These are phyloP conservation scores for Cheilosia pagana DNA, from an alignment of 2,888 invertebrate genomes.

Conservation along the genomic window DNA sequence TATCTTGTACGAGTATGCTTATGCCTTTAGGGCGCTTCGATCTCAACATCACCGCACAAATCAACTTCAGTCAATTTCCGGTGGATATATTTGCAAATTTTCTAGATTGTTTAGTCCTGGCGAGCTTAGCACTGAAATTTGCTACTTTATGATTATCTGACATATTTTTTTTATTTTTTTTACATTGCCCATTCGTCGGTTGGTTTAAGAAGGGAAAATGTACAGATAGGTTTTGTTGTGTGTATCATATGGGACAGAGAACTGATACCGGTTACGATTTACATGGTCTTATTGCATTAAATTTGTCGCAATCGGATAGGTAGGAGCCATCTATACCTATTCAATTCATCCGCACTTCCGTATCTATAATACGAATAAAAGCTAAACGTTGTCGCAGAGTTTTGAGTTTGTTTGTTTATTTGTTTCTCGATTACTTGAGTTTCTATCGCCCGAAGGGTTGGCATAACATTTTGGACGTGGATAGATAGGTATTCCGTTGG, in stretches of 20 bases:
- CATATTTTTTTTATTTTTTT: not conserved
- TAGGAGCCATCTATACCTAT: not conserved
- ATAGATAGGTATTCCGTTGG: too few species aligned
- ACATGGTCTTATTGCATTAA: not conserved
- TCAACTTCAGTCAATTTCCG: conserved; percentile 73
- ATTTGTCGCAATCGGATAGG: not conserved
- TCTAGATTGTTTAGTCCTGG: conserved; percentile 63
- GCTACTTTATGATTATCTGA: conserved; percentile 31
- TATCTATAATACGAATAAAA: too few species aligned
- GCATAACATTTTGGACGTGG: too few species aligned
- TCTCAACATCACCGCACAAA: conserved; percentile 54
- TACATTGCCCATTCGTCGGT: not conserved
- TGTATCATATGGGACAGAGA: not conserved
- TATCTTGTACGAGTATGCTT: not conserved
- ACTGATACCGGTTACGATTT: not conserved
- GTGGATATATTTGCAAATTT: conserved; percentile 73
- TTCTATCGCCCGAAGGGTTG: too few species aligned
- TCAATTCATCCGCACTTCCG: too few species aligned
- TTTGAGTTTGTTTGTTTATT: too few species aligned
- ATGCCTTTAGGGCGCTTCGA: not conserved
- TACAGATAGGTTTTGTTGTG: not conserved
- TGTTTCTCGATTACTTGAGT: too few species aligned
- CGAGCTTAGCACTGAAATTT: conserved; percentile 48
- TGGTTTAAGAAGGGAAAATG: not conserved
- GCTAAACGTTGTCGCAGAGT: too few species aligned